Percentiles rank a stretch among this genome's conserved stretches.
phyloP scores from a whole-genome alignment of 2,113 vertebrate genomes.

The Callipepla squamata region DNA sequence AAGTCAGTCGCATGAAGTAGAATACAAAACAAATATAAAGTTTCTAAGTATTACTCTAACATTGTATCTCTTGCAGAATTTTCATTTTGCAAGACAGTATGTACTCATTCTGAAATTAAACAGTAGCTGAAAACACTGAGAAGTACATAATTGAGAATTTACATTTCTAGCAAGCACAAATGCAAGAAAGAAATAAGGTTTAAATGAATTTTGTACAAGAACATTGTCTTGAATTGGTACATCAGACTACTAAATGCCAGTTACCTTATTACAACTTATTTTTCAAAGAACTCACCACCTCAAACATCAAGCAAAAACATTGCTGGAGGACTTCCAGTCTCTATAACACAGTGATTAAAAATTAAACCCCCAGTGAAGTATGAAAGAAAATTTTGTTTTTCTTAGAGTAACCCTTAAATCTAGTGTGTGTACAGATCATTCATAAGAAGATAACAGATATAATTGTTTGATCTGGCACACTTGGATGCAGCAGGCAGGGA shows the following conservation, averaged over 20 bases:
- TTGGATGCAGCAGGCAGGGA: rapidly evolving
- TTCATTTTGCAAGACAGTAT: not conserved
- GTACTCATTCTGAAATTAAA: not conserved
- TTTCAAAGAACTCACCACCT: not conserved
- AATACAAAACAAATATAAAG: rapidly evolving
- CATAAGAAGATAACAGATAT: not conserved
- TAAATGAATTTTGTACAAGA: not conserved
- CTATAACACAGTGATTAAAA: not conserved
- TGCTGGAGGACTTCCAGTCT: not conserved
- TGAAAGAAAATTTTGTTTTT: no score
- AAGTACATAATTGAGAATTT: not conserved
- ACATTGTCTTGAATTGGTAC: not conserved
- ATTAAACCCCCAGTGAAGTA: not conserved
- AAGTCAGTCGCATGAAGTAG: not conserved
- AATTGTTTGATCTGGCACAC: not conserved
- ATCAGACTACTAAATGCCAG: not conserved
- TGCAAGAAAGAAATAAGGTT: not conserved
- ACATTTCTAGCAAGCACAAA: not conserved
- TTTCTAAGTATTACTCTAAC: not conserved
- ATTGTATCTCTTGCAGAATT: not conserved
- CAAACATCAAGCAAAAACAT: not conserved
- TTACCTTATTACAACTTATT: not conserved
- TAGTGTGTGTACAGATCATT: not conserved
- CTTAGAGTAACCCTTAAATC: not conserved
- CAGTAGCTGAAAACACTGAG: not conserved